Conservation (phyloP, 2,888 invertebrate species). For the Scaptomyza flava region DNA sequence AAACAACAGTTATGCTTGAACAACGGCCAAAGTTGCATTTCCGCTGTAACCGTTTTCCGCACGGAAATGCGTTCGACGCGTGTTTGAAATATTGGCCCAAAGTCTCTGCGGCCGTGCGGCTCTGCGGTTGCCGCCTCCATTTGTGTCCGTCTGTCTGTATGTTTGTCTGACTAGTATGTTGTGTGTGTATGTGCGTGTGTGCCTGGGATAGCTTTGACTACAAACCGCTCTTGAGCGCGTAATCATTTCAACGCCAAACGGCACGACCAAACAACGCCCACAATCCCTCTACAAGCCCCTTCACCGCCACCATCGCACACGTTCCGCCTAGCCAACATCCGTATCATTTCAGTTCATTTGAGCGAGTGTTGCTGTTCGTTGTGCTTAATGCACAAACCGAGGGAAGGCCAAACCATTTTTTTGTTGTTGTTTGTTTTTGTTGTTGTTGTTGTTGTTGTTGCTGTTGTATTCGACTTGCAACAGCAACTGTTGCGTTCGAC, state of each 20-base stretch:
- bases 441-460: not conserved
- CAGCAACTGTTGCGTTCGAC: slow-evolving; percentile 44
- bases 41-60: slow-evolving; percentile 77
- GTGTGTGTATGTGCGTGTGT: not conserved
- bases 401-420: slow-evolving; percentile 26
- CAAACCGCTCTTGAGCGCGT: slow-evolving; percentile 35
- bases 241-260: slow-evolving; percentile 45
- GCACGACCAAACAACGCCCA: not conserved
- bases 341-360: slow-evolving; percentile 63
- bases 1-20: slow-evolving; percentile 78
- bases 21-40: slow-evolving; percentile 77
- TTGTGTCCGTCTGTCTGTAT: slow-evolving; percentile 5
- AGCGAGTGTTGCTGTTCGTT: slow-evolving; percentile 38
- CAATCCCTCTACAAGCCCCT: not conserved
- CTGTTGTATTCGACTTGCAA: not conserved
- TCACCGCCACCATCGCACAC: not conserved
- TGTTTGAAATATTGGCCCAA: slow-evolving; percentile 78
- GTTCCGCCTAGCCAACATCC: slow-evolving; percentile 18
- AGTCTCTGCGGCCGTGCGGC: slow-evolving; percentile 47
- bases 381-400: slow-evolving; percentile 41
- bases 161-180: slow-evolving; percentile 2
- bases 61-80: slow-evolving; percentile 80
- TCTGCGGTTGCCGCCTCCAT: slow-evolving; percentile 50
- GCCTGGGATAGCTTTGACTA: slow-evolving; percentile 26
- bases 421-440: not conserved